Base-by-base conservation (phyloP, 2,797 vertebrate species). In the Rhincodon typus region DNA sequence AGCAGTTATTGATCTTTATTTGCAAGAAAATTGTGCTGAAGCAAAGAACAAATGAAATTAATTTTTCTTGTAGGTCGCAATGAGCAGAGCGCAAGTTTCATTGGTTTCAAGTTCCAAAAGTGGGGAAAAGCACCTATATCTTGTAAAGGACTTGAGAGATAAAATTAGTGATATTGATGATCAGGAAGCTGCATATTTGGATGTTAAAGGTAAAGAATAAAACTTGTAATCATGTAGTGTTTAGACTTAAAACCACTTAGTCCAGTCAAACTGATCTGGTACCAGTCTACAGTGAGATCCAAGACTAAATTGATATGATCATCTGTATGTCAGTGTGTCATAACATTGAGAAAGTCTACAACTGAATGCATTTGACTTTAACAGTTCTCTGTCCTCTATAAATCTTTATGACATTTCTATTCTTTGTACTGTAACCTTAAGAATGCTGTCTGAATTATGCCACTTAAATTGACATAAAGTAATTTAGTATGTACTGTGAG, bases 81-180 rank as follows among this genome's bases (percentile, higher is more conserved):
- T 99, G 99, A 98, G 98, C 97, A 98, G 99, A 96, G 99, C 99
- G 30, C 98, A 98, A 93, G 99, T 99, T 96, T 98, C 98, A 96
- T 97, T 99, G 96, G 98, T 99, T 96, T 98, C 98, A 34, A 98
- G 98, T 27, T 98, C 96, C 50, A 97, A 98, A 96, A 98, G 98
- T 1, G 99, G 98, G 79, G 97, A 98, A 96, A 98, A 96, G 94
- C 99, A 99, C 97, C 97, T 99, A 95, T 98, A 98, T 96, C 98
- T 99, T 84, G 96, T 98, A 96, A 99, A 99, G 97, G 98, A 98
- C 70, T 98, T 98, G 0, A 97, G 98, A 96, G 98, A 98, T 96
- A 97, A 98, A 96, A 97, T 98, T 96, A 97, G 98, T 0, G 98
- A 99, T 96, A 98, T 97, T 4, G 98, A 97, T 17, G 99, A 99